Conservation (phyloP, 2,888 invertebrate species). For the Argyresthia albistria region DNA sequence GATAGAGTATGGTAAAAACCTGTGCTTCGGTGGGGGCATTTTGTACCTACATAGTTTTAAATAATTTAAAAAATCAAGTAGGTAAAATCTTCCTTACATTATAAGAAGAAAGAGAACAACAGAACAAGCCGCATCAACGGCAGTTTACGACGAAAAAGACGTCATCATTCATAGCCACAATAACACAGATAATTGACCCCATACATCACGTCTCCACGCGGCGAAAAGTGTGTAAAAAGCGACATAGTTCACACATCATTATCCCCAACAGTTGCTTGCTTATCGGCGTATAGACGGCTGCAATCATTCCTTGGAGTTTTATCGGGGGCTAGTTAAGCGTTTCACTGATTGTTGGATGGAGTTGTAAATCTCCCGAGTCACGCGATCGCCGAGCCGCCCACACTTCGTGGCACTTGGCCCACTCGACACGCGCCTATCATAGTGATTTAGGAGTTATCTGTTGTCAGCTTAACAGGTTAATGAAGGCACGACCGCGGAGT, state of each 20-base stretch:
- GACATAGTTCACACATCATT: conserved; percentile 4
- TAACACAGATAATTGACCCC: neutral
- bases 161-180: neutral
- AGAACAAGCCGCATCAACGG: no score
- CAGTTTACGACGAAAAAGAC: neutral
- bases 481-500: no score
- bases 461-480: neutral
- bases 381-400: conserved; percentile 43
- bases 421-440: conserved; percentile 2
- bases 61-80: no score
- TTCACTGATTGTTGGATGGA: conserved; percentile 66
- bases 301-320: conserved; percentile 41
- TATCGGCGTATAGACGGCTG: conserved; percentile 4
- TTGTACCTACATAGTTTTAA: no score
- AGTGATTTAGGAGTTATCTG: neutral
- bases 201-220: neutral
- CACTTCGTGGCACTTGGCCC: conserved; percentile 1
- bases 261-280: neutral
- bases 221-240: neutral
- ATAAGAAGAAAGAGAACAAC: no score
- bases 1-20: no score
- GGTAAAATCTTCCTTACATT: no score
- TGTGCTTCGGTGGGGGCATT: no score
- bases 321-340: conserved; percentile 66
- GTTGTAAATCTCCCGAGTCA: conserved; percentile 61